phyloP scores from a whole-genome alignment of 2,888 invertebrate species.

The Cantharis flavilabris region DNA sequence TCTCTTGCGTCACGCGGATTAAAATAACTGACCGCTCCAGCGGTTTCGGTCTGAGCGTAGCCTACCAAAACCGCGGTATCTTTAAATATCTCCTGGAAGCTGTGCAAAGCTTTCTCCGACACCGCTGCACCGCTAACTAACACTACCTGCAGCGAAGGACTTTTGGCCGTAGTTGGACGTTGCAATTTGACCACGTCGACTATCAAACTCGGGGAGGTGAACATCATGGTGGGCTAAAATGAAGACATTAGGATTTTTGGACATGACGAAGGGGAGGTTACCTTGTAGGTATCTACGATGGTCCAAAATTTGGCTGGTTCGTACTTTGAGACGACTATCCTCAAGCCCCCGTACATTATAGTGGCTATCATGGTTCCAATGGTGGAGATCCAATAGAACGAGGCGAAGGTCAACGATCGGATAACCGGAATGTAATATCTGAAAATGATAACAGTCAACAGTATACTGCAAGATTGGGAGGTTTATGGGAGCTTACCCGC shows the following conservation, averaged over 20 bases:
- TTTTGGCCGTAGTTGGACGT: neutral
- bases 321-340: neutral
- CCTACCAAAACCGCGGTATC: neutral
- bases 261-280: neutral
- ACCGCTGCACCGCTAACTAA: neutral
- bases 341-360: neutral
- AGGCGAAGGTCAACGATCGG: neutral
- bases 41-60: neutral
- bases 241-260: neutral
- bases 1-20: neutral
- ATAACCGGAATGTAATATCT: neutral
- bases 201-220: neutral
- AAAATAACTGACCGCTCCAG: neutral
- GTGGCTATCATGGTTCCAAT: neutral
- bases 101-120: neutral
- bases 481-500: neutral
- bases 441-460: neutral
- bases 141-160: neutral
- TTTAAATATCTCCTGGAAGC: neutral
- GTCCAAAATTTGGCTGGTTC: neutral
- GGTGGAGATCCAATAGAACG: neutral
- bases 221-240: slow-evolving; percentile 7
- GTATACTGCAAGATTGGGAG: neutral
- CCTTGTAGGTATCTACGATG: neutral
- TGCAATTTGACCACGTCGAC: neutral